These are phyloP conservation scores for Tamandua tetradactyla DNA, from an alignment of 2,797 vertebrate genomes.

Conservation along the genomic window DNA sequence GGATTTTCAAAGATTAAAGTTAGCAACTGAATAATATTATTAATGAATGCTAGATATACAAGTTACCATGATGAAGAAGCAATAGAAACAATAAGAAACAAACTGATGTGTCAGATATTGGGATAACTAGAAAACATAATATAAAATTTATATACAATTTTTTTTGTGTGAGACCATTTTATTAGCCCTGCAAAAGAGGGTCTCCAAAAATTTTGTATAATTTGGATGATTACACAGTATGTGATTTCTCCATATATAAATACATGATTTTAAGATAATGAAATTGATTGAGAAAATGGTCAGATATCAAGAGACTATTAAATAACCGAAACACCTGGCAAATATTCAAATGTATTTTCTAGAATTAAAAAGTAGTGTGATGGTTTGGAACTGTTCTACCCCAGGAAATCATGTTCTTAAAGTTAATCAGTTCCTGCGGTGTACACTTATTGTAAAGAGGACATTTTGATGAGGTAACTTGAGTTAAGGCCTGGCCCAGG, in stretches of 20 bases:
- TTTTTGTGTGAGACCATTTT: too few relatives aligned
- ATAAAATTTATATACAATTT: not conserved
- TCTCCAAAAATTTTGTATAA: too few relatives aligned
- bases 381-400: too few relatives aligned
- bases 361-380: not conserved
- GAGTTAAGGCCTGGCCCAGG: too few relatives aligned
- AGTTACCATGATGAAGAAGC: not conserved
- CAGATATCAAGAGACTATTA: not conserved
- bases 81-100: not conserved
- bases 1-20: not conserved
- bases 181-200: too few relatives aligned
- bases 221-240: too few relatives aligned
- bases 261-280: not conserved
- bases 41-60: not conserved
- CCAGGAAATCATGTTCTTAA: too few relatives aligned
- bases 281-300: not conserved
- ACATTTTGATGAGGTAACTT: too few relatives aligned
- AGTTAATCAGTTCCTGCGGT: too few relatives aligned
- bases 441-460: too few relatives aligned
- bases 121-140: slow-evolving; percentile 6
- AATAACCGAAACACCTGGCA: not conserved
- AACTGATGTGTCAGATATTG: not conserved
- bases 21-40: not conserved
- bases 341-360: not conserved
- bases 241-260: too few relatives aligned